These are phyloP conservation scores for Theocolax elegans DNA, from an alignment of 1,140 invertebrate genomes.

Conservation along the genomic window DNA sequence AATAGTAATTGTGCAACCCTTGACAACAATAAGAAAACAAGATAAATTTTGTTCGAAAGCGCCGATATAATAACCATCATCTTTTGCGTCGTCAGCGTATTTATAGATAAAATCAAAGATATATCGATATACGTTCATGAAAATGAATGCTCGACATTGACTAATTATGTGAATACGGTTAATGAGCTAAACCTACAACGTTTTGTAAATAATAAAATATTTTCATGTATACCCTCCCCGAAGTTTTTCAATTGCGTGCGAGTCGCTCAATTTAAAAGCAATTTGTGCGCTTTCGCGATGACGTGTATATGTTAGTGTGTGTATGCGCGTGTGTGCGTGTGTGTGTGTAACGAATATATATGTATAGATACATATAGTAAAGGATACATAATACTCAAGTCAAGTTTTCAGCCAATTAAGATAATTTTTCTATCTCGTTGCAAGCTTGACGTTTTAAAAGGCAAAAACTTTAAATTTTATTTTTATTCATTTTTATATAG, in stretches of 20 bases:
- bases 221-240: background rate
- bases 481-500: no score
- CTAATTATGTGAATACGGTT: conserved; percentile 25
- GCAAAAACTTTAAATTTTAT: no score
- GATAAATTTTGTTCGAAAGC: background rate
- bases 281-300: conserved; percentile 27
- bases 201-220: conserved; percentile 5
- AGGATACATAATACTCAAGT: no score
- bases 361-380: no score
- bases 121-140: background rate
- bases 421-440: conserved; percentile 33
- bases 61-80: background rate
- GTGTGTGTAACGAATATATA: no score
- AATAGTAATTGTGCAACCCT: background rate
- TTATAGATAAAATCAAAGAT: conserved; percentile 1
- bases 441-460: conserved; percentile 22
- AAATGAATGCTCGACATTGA: conserved; percentile 10
- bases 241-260: conserved; percentile 1
- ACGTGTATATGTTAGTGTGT: no score
- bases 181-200: conserved; percentile 10
- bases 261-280: conserved; percentile 36
- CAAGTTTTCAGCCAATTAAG: conserved; percentile 27
- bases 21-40: background rate
- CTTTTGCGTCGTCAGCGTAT: conserved; percentile 1
- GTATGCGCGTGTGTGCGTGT: no score